phyloP scores from a whole-genome alignment of 2,113 vertebrate genomes.

The Ahaetulla prasina region DNA sequence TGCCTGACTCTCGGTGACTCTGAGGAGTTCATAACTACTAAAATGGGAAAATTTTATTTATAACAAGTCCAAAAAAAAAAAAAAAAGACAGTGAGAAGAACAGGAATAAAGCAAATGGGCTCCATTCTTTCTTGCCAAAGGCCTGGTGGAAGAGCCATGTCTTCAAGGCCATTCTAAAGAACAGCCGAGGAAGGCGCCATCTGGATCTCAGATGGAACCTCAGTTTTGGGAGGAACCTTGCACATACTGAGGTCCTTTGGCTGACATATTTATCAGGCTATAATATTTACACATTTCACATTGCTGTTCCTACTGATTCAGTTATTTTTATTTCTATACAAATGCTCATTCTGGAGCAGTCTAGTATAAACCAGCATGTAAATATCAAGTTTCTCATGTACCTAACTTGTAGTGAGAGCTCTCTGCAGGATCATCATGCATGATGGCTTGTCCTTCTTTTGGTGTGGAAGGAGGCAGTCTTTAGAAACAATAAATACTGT shows the following conservation, averaged over 20 bases:
- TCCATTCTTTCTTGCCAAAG: background rate
- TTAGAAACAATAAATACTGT: background rate
- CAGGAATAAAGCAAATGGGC: background rate
- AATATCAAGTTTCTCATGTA: conserved; percentile 30
- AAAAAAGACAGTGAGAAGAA: background rate
- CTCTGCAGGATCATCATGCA: background rate
- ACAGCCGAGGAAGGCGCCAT: background rate
- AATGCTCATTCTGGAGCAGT: background rate
- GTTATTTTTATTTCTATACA: background rate
- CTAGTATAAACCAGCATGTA: background rate
- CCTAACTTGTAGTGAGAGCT: conserved; percentile 18
- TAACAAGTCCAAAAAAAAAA: background rate
- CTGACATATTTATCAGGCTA: background rate
- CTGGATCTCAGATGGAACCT: background rate
- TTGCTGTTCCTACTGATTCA: background rate
- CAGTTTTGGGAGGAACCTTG: background rate
- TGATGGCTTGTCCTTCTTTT: background rate
- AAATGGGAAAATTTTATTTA: background rate
- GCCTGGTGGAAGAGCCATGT: background rate
- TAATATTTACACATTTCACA: background rate
- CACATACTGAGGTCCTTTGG: background rate
- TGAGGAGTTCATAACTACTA: background rate
- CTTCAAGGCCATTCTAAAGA: background rate
- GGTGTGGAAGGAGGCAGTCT: background rate
- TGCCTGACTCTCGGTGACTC: background rate